phyloP scores from a whole-genome alignment of 2,113 vertebrate species.

The Sebastes fasciatus region DNA sequence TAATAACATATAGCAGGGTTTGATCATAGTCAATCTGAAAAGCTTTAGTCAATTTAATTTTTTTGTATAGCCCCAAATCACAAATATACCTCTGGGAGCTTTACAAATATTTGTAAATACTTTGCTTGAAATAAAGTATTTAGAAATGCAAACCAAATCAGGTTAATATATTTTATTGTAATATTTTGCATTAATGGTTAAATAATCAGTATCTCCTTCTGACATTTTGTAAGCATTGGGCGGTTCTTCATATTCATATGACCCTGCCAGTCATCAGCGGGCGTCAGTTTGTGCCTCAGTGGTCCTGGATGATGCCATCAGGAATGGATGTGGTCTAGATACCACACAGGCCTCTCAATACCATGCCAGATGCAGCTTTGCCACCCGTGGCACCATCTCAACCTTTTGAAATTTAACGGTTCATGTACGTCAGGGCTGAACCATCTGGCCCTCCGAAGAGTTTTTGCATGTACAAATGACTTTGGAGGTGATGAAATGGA shows the following conservation, averaged over 20 bases:
- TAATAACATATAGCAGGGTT: background rate
- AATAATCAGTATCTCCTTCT: background rate
- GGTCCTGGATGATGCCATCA: slow-evolving; percentile 78
- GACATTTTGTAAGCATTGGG: slow-evolving; percentile 16
- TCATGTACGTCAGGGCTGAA: slow-evolving; percentile 76
- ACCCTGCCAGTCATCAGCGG: slow-evolving; percentile 55
- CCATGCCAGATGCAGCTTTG: slow-evolving; percentile 82
- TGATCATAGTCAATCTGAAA: no score
- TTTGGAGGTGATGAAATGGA: slow-evolving; percentile 57
- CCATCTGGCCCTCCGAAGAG: slow-evolving; percentile 81
- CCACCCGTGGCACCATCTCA: slow-evolving; percentile 83
- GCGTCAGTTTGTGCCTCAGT: slow-evolving; percentile 72
- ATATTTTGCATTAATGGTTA: background rate
- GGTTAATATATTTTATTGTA: background rate
- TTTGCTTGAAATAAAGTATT: background rate
- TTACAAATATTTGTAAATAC: no score
- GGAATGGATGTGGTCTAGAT: slow-evolving; percentile 81
- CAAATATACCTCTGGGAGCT: no score
- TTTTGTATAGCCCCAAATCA: no score
- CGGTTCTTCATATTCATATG: slow-evolving; percentile 27
- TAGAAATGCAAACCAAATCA: background rate
- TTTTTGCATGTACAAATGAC: slow-evolving; percentile 66
- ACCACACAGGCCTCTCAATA: slow-evolving; percentile 69
- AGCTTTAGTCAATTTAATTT: no score
- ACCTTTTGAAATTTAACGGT: slow-evolving; percentile 84